A percentile compares a stretch with the other conserved stretches of the same genome.
Conservation (phyloP, 2,113 vertebrate genomes). For the Atractosteus spatula region DNA sequence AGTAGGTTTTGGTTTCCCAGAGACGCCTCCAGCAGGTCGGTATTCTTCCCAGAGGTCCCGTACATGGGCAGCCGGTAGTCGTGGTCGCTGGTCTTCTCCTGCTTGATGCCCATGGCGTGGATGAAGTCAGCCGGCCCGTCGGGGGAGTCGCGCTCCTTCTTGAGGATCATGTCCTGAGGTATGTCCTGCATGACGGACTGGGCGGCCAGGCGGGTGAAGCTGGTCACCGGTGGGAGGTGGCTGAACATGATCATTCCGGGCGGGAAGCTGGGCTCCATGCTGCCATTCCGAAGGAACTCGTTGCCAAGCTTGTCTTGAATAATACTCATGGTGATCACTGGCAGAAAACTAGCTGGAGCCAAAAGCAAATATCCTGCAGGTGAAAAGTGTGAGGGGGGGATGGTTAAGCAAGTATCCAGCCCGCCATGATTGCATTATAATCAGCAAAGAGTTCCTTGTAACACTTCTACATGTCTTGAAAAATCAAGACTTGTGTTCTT, state of each 20-base stretch:
- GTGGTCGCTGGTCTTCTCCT: slow-evolving; percentile 87
- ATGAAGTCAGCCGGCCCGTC: slow-evolving; percentile 79
- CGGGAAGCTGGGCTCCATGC: slow-evolving; percentile 90
- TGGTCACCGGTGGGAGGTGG: slow-evolving; percentile 93
- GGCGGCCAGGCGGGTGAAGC: slow-evolving; percentile 87
- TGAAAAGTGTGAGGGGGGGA: slow-evolving; percentile 17
- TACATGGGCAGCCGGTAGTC: slow-evolving; percentile 75
- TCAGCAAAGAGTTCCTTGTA: too few relatives aligned
- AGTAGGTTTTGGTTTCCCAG: slow-evolving; percentile 77
- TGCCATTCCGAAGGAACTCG: slow-evolving; percentile 83
- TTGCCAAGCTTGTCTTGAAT: slow-evolving; percentile 87
- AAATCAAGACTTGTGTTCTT: too few relatives aligned
- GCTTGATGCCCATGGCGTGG: slow-evolving; percentile 90
- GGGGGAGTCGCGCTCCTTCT: slow-evolving; percentile 85
- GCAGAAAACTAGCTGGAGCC: slow-evolving; percentile 48
- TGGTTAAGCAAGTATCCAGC: too few relatives aligned
- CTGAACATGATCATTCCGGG: slow-evolving; percentile 94
- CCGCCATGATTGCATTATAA: too few relatives aligned
- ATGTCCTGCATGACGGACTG: slow-evolving; percentile 76
- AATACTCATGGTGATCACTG: slow-evolving; percentile 68
- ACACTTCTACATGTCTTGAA: too few relatives aligned
- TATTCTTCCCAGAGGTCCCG: slow-evolving; percentile 66
- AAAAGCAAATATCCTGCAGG: slow-evolving; percentile 19
- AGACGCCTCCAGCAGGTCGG: slow-evolving; percentile 75
- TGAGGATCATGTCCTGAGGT: slow-evolving; percentile 90